phyloP scores from a whole-genome alignment of 2,113 vertebrate species.

The Tachycineta bicolor region DNA sequence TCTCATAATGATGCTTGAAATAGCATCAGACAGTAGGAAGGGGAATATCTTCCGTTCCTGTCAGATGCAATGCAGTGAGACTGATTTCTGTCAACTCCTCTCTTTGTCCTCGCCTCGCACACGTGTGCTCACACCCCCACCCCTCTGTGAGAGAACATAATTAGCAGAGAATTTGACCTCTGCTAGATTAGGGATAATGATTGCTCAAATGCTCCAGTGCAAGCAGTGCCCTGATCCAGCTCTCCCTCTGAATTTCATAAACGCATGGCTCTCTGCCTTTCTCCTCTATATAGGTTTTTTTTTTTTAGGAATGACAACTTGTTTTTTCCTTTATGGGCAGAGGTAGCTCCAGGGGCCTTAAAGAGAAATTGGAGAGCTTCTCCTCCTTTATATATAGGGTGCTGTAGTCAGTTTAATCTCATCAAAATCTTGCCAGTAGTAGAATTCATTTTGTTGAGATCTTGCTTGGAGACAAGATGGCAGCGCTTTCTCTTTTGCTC shows the following conservation, averaged over 20 bases:
- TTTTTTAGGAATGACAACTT: conserved; percentile 58
- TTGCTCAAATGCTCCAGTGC: neutral
- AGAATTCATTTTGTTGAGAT: conserved; percentile 62
- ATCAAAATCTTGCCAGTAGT: conserved; percentile 70
- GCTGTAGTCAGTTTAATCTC: conserved; percentile 66
- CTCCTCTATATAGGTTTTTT: neutral
- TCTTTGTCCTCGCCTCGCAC: neutral
- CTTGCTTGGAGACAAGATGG: conserved; percentile 68
- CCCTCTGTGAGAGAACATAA: neutral
- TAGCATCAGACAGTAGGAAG: conserved; percentile 6
- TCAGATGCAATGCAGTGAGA: conserved; percentile 3
- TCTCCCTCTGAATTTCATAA: conserved; percentile 1
- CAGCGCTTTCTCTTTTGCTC: conserved; percentile 16
- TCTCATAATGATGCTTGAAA: conserved; percentile 62
- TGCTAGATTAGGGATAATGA: conserved; percentile 34
- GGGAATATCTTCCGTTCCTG: conserved; percentile 6
- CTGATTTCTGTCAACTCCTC: conserved; percentile 22
- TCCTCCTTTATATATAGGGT: conserved; percentile 51
- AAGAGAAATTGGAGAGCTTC: conserved; percentile 47
- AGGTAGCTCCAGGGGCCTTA: conserved; percentile 54
- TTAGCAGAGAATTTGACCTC: conserved; percentile 49
- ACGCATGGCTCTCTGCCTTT: neutral
- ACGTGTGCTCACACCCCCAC: neutral
- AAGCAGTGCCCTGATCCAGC: neutral
- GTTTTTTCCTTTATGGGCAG: conserved; percentile 58